Evolutionary conservation across 2,113 vertebrate species (phyloP), one percentile per base, ranked within the genome.

Genomic region (Notiomystis cincta): DNA sequence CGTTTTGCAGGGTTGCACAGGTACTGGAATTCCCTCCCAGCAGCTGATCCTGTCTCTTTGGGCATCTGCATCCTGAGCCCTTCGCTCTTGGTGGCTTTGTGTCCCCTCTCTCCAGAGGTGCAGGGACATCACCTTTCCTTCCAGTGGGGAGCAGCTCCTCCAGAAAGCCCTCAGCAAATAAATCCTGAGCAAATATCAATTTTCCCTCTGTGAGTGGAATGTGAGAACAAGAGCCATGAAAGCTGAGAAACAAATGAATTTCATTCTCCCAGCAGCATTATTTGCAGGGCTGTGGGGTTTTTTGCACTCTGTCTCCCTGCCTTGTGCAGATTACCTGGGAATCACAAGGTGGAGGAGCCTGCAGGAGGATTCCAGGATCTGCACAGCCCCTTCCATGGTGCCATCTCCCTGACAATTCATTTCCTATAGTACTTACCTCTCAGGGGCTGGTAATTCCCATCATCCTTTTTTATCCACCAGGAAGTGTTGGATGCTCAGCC

Each of bases 171-270:
- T 24, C 3, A 56, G 69, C 40, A 81, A 86, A 87, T 82, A 72
- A 92, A 83, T 79, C 45, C 45, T 8, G 13, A 69, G 80, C 33
- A 40, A 82, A 89, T 40, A 50, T 73, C 72, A 82, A 94, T 96
- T 92, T 96, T 87, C 80, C 76, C 53, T 87, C 64, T 86, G 96
- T 83, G 94, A 80, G 67, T 69, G 80, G 94, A 82, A 93, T 35
- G 87, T 79, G 80, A 91, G 88, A 94, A 89, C 24, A 9, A 33
- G 65, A 93, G 88, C 0, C 8, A 84, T 54, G 72, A 84, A 96
- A 89, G 80, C 76, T 79, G 88, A 87, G 92, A 84, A 90, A 92
- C 56, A 78, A 86, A 96, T 84, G 42, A 28, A 57, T 93, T 89
- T 42, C 5, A 2, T 87, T 70, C 53, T 70, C 76, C 51, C 76